Percentiles rank a stretch among this genome's conserved stretches.
These are phyloP conservation scores for Oryctolagus cuniculus DNA, from an alignment of 2,113 vertebrate genomes.

Conservation along the genomic window DNA sequence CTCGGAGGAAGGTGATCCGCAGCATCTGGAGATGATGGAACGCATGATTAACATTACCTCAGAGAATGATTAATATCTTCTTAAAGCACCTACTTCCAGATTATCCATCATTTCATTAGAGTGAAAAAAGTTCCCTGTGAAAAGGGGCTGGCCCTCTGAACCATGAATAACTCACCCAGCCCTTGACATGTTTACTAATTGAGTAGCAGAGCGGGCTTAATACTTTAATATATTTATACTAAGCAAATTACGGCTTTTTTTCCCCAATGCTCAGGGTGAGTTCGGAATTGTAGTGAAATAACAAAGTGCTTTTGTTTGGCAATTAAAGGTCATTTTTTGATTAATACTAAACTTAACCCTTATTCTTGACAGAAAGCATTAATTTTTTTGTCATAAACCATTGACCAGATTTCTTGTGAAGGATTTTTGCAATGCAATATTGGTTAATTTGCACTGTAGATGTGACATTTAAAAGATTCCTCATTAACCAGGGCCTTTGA, in stretches of 20 bases:
- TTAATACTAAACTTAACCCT: constrained; percentile 86
- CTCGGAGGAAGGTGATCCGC: constrained; percentile 98
- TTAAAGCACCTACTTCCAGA: constrained; percentile 99
- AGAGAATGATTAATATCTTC: constrained; percentile 99
- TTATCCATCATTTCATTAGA: constrained; percentile 99
- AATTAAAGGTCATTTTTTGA: constrained; percentile 85
- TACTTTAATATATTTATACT: constrained; percentile 90
- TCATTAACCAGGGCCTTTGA: constrained; percentile 77
- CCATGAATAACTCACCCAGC: constrained; percentile 97
- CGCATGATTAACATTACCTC: constrained; percentile 99
- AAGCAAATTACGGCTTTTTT: constrained; percentile 88
- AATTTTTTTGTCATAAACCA: constrained; percentile 82
- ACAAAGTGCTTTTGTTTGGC: constrained; percentile 86
- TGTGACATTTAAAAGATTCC: constrained; percentile 79
- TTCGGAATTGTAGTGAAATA: constrained; percentile 83
- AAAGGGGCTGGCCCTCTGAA: constrained; percentile 97
- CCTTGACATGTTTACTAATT: constrained; percentile 99
- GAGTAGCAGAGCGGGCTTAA: constrained; percentile 93
- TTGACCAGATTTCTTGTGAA: constrained; percentile 73
- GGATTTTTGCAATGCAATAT: constrained; percentile 62
- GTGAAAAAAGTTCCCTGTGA: constrained; percentile 96
- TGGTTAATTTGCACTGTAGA: constrained; percentile 76
- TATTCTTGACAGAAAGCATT: constrained; percentile 84
- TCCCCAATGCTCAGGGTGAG: constrained; percentile 82
- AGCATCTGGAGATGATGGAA: constrained; percentile 99